Evolutionary conservation across 37 sponge, comb jelly and placozoan genomes (phyloP).

Genomic region (Hormiphora californensis): DNA sequence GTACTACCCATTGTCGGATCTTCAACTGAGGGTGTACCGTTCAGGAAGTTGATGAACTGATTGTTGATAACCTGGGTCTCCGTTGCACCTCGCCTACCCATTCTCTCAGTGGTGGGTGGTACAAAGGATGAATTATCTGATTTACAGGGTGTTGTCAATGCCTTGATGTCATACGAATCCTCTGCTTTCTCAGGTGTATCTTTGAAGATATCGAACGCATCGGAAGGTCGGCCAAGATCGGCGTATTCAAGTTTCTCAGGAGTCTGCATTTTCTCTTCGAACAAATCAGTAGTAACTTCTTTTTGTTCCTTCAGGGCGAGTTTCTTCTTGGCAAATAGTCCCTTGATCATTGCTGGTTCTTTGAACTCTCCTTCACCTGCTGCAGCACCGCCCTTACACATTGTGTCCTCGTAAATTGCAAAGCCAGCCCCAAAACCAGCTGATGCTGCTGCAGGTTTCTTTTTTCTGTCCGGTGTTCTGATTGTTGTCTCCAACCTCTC

Average conservation of each 20-base stretch:
- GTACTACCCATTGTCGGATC: too few relatives aligned
- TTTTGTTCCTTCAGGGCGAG: not conserved
- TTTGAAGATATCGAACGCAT: slow-evolving; percentile 49
- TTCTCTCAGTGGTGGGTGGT: too few relatives aligned
- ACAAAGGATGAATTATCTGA: too few relatives aligned
- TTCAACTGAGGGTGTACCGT: too few relatives aligned
- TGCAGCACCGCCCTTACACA: not conserved
- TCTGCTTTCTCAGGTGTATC: slow-evolving; percentile 41
- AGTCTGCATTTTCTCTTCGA: not conserved
- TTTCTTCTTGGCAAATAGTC: slow-evolving; percentile 39
- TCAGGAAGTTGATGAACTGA: too few relatives aligned
- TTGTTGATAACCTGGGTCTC: too few relatives aligned
- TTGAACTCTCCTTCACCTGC: not conserved
- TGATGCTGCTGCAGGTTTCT: not conserved
- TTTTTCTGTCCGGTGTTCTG: too few relatives aligned
- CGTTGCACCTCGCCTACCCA: too few relatives aligned
- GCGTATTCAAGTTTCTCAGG: not conserved
- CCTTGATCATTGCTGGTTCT: slow-evolving; percentile 37
- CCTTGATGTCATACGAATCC: not conserved
- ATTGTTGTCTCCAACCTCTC: slow-evolving; percentile 14
- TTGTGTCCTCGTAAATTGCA: not conserved
- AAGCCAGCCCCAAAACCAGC: not conserved
- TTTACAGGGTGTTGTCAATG: too few relatives aligned
- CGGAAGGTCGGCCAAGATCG: not conserved
- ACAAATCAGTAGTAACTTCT: not conserved